These are phyloP conservation scores for Syngnathus scovelli DNA, from an alignment of 2,113 vertebrate species.

Conservation along the genomic window DNA sequence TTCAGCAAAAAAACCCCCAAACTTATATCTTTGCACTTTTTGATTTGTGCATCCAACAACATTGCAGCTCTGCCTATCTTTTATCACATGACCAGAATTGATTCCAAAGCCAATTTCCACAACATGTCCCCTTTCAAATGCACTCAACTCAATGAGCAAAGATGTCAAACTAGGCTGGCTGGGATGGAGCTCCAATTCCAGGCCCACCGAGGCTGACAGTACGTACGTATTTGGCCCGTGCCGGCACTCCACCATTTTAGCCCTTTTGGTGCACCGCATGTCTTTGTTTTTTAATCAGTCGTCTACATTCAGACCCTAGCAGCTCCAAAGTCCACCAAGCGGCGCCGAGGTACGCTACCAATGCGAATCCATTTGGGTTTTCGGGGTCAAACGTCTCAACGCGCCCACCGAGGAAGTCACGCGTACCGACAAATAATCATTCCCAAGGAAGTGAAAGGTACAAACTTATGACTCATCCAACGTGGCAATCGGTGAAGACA, in stretches of 20 bases:
- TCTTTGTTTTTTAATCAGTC: constrained; percentile 3
- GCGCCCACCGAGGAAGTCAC: too few species aligned
- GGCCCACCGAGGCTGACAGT: too few species aligned
- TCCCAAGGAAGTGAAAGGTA: background rate
- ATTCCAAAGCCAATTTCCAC: background rate
- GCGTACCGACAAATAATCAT: too few species aligned
- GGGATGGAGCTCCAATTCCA: background rate
- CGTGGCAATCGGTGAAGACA: too few species aligned
- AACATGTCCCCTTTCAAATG: background rate
- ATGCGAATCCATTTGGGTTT: background rate
- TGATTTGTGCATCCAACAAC: background rate
- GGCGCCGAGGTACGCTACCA: background rate
- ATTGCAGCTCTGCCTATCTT: background rate
- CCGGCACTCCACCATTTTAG: constrained; percentile 49
- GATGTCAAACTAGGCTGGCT: background rate
- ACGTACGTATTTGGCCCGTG: constrained; percentile 39
- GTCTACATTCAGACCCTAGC: constrained; percentile 1
- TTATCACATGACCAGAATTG: too few species aligned
- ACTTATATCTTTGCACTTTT: background rate
- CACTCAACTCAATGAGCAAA: background rate
- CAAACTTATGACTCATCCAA: background rate
- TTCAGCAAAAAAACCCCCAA: background rate
- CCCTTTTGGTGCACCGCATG: constrained; percentile 51
- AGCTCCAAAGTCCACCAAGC: constrained; percentile 6
- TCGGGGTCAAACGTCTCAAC: background rate